Conservation (phyloP, 1,140 invertebrate genomes). For the Drosophila lowei region DNA sequence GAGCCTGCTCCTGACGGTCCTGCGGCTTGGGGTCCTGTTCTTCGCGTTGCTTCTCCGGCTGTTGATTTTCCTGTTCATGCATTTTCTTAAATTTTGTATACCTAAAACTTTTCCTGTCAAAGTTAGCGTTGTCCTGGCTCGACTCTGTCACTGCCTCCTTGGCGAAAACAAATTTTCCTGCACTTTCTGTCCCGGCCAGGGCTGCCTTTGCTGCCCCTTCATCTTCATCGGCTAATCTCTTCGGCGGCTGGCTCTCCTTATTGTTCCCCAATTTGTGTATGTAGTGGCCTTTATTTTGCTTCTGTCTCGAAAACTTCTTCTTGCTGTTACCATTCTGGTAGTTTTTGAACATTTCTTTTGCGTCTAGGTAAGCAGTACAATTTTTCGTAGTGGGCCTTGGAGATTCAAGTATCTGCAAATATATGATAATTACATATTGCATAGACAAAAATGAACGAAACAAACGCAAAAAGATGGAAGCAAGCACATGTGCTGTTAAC, state of each 20-base stretch:
- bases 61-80: slow-evolving; percentile 65
- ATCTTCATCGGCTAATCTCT: slow-evolving; percentile 31
- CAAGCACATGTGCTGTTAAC: too few relatives aligned
- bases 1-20: slow-evolving; percentile 28
- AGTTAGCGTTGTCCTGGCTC: slow-evolving; percentile 43
- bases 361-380: slow-evolving; percentile 68
- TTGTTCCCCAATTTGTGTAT: slow-evolving; percentile 75
- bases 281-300: slow-evolving; percentile 56
- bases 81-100: slow-evolving; percentile 74
- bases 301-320: slow-evolving; percentile 19
- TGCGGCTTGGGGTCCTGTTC: slow-evolving; percentile 10
- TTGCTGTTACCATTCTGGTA: slow-evolving; percentile 34
- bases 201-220: slow-evolving; percentile 4
- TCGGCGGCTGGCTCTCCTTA: slow-evolving; percentile 38
- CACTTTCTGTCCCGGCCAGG: background rate
- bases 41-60: slow-evolving; percentile 40
- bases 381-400: slow-evolving; percentile 70
- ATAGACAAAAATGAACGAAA: too few relatives aligned
- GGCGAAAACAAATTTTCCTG: slow-evolving; percentile 24
- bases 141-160: slow-evolving; percentile 3
- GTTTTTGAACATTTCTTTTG: slow-evolving; percentile 46
- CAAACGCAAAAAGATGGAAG: too few relatives aligned
- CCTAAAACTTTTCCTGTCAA: slow-evolving; percentile 65
- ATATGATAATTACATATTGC: slow-evolving; percentile 10
- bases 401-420: slow-evolving; percentile 74